Percentiles rank a stretch among this genome's conserved stretches.
Evolutionary conservation across 2,113 vertebrate species (phyloP).

Genomic region (Bos indicus): DNA sequence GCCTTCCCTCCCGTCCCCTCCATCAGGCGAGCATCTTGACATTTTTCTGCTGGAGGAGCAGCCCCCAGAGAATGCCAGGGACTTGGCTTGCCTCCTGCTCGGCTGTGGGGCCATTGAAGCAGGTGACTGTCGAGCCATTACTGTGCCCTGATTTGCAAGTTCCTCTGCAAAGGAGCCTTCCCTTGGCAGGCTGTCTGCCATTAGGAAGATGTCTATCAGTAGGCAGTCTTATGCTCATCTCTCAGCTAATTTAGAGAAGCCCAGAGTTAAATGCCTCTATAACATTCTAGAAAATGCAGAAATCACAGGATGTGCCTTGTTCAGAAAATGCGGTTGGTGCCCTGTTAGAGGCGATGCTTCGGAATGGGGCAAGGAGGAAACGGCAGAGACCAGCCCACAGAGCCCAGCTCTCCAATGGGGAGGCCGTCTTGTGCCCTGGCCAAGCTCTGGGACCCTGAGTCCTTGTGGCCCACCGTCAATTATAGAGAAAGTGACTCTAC

Average conservation of each 20-base stretch:
- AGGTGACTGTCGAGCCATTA: slow-evolving; percentile 29
- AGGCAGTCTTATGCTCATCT: background rate
- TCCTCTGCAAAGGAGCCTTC: slow-evolving; percentile 22
- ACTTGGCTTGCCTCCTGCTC: background rate
- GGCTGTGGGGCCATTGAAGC: background rate
- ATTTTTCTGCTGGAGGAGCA: background rate
- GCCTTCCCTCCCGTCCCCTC: background rate
- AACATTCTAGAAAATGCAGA: background rate
- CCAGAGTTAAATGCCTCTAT: background rate
- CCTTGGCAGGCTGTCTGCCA: background rate
- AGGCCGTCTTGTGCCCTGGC: background rate
- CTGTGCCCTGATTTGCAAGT: slow-evolving; percentile 50
- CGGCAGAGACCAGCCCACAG: background rate
- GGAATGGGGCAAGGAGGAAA: background rate
- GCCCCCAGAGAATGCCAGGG: background rate
- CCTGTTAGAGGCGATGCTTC: background rate
- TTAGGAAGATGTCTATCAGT: slow-evolving; percentile 54
- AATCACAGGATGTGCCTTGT: background rate
- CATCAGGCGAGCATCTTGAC: background rate
- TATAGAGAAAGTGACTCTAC: background rate
- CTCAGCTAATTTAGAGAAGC: slow-evolving; percentile 31
- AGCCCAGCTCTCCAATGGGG: background rate
- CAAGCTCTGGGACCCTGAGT: background rate
- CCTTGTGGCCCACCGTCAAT: background rate
- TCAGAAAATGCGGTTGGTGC: background rate